Evolutionary conservation across 2,888 invertebrate species (phyloP), one percentile per base, ranked within the genome.

Genomic region (Tuta absoluta): DNA sequence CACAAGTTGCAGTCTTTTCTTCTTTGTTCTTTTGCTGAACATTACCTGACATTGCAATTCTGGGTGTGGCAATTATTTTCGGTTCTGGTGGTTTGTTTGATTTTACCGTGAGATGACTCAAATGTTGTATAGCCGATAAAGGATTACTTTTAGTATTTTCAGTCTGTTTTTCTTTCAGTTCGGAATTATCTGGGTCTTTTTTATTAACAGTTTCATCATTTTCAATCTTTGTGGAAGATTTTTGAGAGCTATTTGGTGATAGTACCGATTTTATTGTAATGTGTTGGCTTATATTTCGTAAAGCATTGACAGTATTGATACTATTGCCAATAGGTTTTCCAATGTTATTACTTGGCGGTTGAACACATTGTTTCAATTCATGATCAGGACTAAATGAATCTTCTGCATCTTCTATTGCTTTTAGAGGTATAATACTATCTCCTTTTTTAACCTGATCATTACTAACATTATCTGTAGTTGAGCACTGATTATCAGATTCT

Each of bases 101-200:
- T 75, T 88, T 89, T 2, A 89, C 75, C 61, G 85, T 85, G 17
- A 84, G 72, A 67, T 81, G 81, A 68, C 86, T 80, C 66, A 87
- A 77, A 74, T 78, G 82, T 75, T 86, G 86, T 64, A 87, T 73
- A 2, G 77, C 78, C 62, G 79, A 74, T 64, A 85, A 70, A 61
- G 84, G 73, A 28, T 69, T 75, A 28, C 2, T 56, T 8, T 48
- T 48, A 33, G 33, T 49, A 61, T 48, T 45, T 45, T 60, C 48
- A 33, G 28, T 17, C 10, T 12, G 28, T 37, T 49, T 38, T 12
- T 37, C 21, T 59, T 59, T 24, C 21, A 10, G 4, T 3, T 10
- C 1, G 37, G 5, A 2, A 41, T 38, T 11, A 14, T 24, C 37
- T 38, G 14, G 17, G 17, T 21, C 14, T 17, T 59, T 19, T 19